Evolutionary conservation across 37 sponge, comb jelly and placozoan genomes (phyloP).

Genomic region (Oscarella lobularis): DNA sequence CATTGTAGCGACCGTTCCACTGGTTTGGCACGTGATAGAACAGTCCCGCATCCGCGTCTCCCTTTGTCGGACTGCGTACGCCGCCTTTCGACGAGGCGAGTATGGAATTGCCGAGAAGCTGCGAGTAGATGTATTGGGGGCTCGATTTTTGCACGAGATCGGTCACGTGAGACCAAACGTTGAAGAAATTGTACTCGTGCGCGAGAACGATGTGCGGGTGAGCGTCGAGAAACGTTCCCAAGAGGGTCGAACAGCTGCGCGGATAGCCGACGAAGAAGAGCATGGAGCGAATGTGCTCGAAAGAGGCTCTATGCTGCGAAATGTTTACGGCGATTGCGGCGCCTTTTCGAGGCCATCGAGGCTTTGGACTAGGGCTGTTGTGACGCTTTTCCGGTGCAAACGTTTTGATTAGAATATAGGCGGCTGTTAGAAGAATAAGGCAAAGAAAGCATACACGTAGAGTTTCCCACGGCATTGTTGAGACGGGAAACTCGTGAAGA

Average conservation of each 20-base stretch:
- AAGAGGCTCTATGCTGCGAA: too few species aligned
- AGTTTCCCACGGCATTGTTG: too few species aligned
- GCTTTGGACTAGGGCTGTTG: too few species aligned
- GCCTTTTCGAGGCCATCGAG: too few species aligned
- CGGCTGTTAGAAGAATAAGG: too few species aligned
- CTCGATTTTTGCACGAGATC: not conserved
- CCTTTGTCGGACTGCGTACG: not conserved
- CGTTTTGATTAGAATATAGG: too few species aligned
- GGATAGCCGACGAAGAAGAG: not conserved
- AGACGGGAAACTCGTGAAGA: too few species aligned
- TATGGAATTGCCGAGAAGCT: not conserved
- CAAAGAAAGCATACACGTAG: too few species aligned
- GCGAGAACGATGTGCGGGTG: not conserved
- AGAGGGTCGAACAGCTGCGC: not conserved
- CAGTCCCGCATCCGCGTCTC: not conserved
- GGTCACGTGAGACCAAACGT: not conserved
- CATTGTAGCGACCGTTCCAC: not conserved
- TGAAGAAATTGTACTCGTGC: not conserved
- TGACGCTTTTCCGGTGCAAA: too few species aligned
- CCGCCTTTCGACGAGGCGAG: not conserved
- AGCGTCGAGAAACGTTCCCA: not conserved
- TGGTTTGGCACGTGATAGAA: not conserved
- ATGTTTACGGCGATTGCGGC: too few species aligned
- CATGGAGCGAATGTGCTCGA: too few species aligned
- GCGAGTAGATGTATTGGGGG: not conserved